Percentiles rank a stretch among this genome's conserved stretches.
Evolutionary conservation across 92 coral and sea anemone species (phyloP).

Genomic region (Actinernus sp.): DNA sequence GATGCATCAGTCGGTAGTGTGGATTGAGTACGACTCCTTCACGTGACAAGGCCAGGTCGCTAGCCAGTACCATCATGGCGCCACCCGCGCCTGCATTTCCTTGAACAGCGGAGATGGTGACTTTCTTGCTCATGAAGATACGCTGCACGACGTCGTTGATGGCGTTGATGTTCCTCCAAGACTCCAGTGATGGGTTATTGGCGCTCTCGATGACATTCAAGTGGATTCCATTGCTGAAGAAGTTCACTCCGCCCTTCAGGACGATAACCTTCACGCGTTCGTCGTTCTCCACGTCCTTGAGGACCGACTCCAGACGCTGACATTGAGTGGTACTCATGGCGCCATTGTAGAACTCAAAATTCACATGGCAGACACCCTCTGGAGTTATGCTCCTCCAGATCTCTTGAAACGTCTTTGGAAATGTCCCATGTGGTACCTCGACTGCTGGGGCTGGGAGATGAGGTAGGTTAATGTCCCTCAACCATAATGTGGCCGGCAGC

Average conservation of each 20-base stretch:
- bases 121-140: slow-evolving; percentile 67
- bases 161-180: slow-evolving; percentile 80
- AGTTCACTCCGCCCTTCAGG: slow-evolving; percentile 71
- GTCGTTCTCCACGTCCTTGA: slow-evolving; percentile 46
- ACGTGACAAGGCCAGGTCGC: slow-evolving; percentile 76
- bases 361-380: slow-evolving; percentile 75
- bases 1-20: slow-evolving; percentile 73
- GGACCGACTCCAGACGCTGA: slow-evolving; percentile 40
- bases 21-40: slow-evolving; percentile 80
- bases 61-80: slow-evolving; percentile 82
- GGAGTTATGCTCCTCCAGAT: slow-evolving; percentile 77
- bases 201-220: slow-evolving; percentile 52
- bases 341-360: slow-evolving; percentile 80
- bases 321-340: slow-evolving; percentile 84
- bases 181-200: slow-evolving; percentile 56
- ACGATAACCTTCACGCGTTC: slow-evolving; percentile 66
- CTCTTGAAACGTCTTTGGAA: slow-evolving; percentile 62
- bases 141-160: slow-evolving; percentile 72
- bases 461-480: slow-evolving; percentile 24
- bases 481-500: slow-evolving; percentile 76
- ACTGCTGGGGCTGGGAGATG: slow-evolving; percentile 10
- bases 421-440: slow-evolving; percentile 23
- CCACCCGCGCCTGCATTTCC: slow-evolving; percentile 92
- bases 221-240: slow-evolving; percentile 89
- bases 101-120: slow-evolving; percentile 72